phyloP scores from a whole-genome alignment of 2,888 invertebrate genomes.

The Hymenopus coronatus region DNA sequence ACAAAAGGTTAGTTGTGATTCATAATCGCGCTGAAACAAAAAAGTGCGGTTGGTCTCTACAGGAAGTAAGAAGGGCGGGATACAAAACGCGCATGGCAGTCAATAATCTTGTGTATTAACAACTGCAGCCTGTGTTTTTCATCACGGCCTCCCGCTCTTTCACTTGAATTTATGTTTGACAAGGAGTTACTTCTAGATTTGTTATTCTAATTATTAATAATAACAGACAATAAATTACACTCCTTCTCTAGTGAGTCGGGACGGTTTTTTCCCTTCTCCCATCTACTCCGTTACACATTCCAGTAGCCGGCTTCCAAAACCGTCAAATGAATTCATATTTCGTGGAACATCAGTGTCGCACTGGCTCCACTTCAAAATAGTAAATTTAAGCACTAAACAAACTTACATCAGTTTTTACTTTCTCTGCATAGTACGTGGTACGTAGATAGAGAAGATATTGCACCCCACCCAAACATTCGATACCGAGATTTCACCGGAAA shows the following conservation, averaged over 20 bases:
- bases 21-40: not conserved
- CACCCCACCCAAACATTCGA: too few relatives aligned
- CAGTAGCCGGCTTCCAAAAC: slow-evolving; percentile 5
- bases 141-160: not conserved
- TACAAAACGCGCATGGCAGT: not conserved
- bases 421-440: too few relatives aligned
- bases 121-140: not conserved
- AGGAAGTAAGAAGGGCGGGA: not conserved
- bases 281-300: slow-evolving; percentile 13
- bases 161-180: slow-evolving; percentile 13
- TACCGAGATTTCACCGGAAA: too few relatives aligned
- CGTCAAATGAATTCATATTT: not conserved
- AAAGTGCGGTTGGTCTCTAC: not conserved
- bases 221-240: slow-evolving; percentile 15
- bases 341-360: not conserved
- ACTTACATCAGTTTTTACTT: too few relatives aligned
- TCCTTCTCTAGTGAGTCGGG: not conserved
- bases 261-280: not conserved
- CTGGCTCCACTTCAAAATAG: not conserved
- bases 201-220: slow-evolving; percentile 21
- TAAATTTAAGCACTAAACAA: too few relatives aligned
- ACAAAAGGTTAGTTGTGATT: not conserved
- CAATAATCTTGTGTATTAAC: not conserved
- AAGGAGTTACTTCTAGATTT: slow-evolving; percentile 11
- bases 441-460: too few relatives aligned